Evolutionary conservation across 2,797 vertebrate species (phyloP), one percentile per base, ranked within the genome.

Genomic region (Moxostoma hubbsi): DNA sequence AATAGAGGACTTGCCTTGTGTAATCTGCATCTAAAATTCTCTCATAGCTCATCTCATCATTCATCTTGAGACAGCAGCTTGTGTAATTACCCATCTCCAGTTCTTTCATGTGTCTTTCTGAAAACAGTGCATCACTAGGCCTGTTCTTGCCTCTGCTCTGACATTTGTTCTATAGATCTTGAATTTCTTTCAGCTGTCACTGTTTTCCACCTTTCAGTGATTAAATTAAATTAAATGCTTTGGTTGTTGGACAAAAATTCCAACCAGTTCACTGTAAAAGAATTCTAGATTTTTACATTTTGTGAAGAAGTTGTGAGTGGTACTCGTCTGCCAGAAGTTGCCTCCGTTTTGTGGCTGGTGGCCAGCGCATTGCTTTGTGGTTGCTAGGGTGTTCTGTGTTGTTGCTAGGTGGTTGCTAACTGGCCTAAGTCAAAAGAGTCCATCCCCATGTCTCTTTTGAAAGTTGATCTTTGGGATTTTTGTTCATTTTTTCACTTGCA

Each of bases 51-150:
- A 9, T 74, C 24, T 75, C 55, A 59, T 77, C 46, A 43, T 77
- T 77, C n/a, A 61, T 67, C 46, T 61, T 45, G 65, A 77, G 65
- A 61, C 46, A 68, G 46, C 65, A 68, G 46, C 65, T 77, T 77
- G 75, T 77, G 55, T 61, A 61, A 68, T 68, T 61, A 68, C 65
- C 55, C 55, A 1, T 16, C 5, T 24, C 55, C 11, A 45, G 18
- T 51, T 46, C 46, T 58, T 61, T 61, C 10, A 51, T 51, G 54
- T 51, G 10, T 59, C 47, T 50, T 10, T 5, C 47, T 61, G 8
- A 69, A 62, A 46, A 57, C 11, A 66, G 2, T 55, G 49, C 43
- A 18, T 58, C 63, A 47, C 53, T 15, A 66, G 16, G 62, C 62
- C 53, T 55, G 51, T 43, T 57, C 15, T 65, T 47, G 1, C 10